A percentile compares a stretch with the other conserved stretches of the same genome.
phyloP scores from a whole-genome alignment of 2,113 vertebrate species.

The Carassius carassius region DNA sequence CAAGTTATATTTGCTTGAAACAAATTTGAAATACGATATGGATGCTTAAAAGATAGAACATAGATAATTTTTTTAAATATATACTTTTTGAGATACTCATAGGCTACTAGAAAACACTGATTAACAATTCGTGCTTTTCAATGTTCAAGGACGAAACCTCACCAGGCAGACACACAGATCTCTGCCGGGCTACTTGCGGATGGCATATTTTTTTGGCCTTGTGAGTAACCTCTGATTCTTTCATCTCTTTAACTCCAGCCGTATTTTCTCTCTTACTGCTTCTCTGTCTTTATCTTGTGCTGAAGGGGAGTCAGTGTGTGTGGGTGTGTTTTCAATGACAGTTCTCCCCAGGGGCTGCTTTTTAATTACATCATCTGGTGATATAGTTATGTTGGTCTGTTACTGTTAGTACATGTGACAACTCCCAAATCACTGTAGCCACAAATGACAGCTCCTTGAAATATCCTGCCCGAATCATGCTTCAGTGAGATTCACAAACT shows the following conservation, averaged over 20 bases:
- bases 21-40: no score
- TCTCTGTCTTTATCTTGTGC: slow-evolving; percentile 9
- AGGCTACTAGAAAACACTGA: not conserved
- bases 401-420: slow-evolving; percentile 31
- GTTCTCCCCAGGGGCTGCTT: slow-evolving; percentile 30
- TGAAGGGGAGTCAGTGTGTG: slow-evolving; percentile 19
- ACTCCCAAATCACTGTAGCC: slow-evolving; percentile 16
- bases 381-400: slow-evolving; percentile 28
- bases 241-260: slow-evolving; percentile 46
- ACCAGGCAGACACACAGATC: not conserved
- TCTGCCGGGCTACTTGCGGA: slow-evolving; percentile 25
- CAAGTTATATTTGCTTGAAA: no score
- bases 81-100: no score
- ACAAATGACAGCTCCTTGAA: slow-evolving; percentile 2
- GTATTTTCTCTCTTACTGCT: slow-evolving; percentile 25
- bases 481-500: not conserved
- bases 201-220: not conserved
- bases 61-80: no score
- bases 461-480: not conserved
- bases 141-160: slow-evolving; percentile 42
- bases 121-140: not conserved
- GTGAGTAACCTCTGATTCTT: slow-evolving; percentile 35
- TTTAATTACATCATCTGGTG: slow-evolving; percentile 53
- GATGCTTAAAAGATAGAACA: no score
- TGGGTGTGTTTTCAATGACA: slow-evolving; percentile 31